A percentile compares a stretch with the other conserved stretches of the same genome.
Evolutionary conservation across 30 jellyfish, hydroid and myxozoan species (phyloP).

Genomic region (Mastigias papua): DNA sequence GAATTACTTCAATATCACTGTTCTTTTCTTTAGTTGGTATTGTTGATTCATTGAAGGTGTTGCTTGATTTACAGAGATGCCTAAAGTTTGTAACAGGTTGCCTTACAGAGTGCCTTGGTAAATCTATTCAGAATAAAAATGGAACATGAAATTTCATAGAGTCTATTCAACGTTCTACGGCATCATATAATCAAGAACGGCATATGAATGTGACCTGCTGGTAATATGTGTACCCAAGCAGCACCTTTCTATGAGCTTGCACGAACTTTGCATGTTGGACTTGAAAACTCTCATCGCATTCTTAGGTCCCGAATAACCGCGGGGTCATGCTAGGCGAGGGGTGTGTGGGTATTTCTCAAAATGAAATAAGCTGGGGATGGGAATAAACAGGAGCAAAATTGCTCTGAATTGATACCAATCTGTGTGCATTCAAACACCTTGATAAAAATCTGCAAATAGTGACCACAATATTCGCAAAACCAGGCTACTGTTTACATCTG

Average conservation of each 20-base stretch:
- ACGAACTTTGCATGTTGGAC: not conserved
- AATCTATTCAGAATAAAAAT: not conserved
- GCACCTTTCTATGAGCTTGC: not conserved
- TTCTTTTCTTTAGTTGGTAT: not conserved
- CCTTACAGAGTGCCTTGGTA: not conserved
- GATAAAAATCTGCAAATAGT: too few species aligned
- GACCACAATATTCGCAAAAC: too few species aligned
- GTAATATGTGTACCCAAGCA: not conserved
- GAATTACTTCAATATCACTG: too few species aligned
- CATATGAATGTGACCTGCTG: not conserved
- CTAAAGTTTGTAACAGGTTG: not conserved
- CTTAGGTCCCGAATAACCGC: too few species aligned
- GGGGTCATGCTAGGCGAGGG: too few species aligned
- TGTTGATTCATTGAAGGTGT: not conserved
- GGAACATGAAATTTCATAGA: not conserved
- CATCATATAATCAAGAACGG: not conserved
- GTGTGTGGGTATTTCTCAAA: too few species aligned
- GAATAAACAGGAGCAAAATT: too few species aligned
- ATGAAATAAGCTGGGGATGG: too few species aligned
- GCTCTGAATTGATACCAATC: too few species aligned
- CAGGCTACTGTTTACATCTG: too few species aligned
- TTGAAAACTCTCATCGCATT: too few species aligned
- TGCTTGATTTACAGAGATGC: not conserved
- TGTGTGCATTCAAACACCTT: too few species aligned
- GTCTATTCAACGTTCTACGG: not conserved